Base-by-base conservation (phyloP, 53 echinoderm and acorn worm species). In the Hippasteria phrygiana region DNA sequence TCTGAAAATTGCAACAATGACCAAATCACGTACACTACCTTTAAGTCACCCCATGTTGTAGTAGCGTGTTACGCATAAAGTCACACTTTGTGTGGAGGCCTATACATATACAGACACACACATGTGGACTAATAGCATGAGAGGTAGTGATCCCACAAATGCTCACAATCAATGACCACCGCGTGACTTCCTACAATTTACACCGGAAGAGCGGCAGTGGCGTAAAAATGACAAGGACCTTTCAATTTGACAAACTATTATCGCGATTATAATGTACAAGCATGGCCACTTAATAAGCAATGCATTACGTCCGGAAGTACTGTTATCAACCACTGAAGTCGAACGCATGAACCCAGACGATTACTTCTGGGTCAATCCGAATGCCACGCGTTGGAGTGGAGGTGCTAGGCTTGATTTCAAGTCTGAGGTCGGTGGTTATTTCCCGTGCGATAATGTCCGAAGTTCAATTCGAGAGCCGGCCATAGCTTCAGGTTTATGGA, bases 231-330 rank as follows among this genome's bases (percentile, higher is more conserved):
- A 20, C 33, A 35, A 11, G 36, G 67, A 33, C 67, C 17, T 35
- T 66, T 28, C 13, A 59, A 34, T 8, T 66, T 66, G 67, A 32
- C 67, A 66, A 66, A 66, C 67, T 35, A 34, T 66, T 66, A 8
- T 12, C 11, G 26, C 34, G 3, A 10, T 6, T 29, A 62, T 34
- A 66, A 29, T 26, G 26, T 26, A 1, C n/a, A 18, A 59, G 26
- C 36, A n/a, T n/a, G n/a, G 35, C 67, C 67, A 29, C 36, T 35
- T 35, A 26, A n/a, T n/a, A n/a, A n/a, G 35, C 35, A 24, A 42
- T 41, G 73, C 41, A 73, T 42, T 20, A 73, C 20, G 41, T 16
- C 40, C 73, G 43, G 73, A 73, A 73, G 43, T 73, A 1, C 26
- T 16, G 12, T 17, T 73, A 73, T 73, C 20, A 73, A 40, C 41